A percentile compares a stretch with the other conserved stretches of the same genome.
phyloP scores from a whole-genome alignment of 1,140 invertebrate species.

The Ceratina australensis region DNA sequence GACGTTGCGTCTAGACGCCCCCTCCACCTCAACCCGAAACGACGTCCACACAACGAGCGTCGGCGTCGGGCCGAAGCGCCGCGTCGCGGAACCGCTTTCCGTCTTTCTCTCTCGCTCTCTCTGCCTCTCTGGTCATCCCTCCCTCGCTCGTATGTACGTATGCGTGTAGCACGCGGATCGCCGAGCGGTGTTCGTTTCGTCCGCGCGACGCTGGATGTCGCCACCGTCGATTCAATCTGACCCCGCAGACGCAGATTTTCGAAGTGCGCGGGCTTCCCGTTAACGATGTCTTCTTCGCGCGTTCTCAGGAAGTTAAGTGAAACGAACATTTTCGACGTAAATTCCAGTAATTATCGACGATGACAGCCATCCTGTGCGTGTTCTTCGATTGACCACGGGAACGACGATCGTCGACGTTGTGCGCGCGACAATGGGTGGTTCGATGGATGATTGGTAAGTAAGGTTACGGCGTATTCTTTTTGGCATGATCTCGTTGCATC shows the following conservation, averaged over 20 bases:
- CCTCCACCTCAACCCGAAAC: constrained; percentile 75
- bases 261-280: constrained; percentile 24
- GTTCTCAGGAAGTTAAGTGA: too few species aligned
- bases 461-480: too few species aligned
- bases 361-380: not conserved
- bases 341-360: not conserved
- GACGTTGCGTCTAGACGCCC: constrained; percentile 79
- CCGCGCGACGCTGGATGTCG: constrained; percentile 48
- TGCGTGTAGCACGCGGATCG: too few species aligned
- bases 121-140: constrained; percentile 40
- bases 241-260: constrained; percentile 6
- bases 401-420: not conserved
- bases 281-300: not conserved
- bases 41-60: constrained; percentile 63
- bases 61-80: constrained; percentile 33
- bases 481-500: too few species aligned
- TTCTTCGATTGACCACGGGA: too few species aligned
- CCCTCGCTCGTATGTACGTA: constrained; percentile 29
- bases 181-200: constrained; percentile 17
- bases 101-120: too few species aligned
- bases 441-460: too few species aligned
- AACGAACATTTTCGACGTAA: too few species aligned
- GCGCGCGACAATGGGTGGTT: too few species aligned
- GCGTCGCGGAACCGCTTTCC: constrained; percentile 50
- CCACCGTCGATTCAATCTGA: not conserved